These are phyloP conservation scores for Stegodyphus dumicola DNA, from an alignment of 1,140 invertebrate genomes.

Conservation along the genomic window DNA sequence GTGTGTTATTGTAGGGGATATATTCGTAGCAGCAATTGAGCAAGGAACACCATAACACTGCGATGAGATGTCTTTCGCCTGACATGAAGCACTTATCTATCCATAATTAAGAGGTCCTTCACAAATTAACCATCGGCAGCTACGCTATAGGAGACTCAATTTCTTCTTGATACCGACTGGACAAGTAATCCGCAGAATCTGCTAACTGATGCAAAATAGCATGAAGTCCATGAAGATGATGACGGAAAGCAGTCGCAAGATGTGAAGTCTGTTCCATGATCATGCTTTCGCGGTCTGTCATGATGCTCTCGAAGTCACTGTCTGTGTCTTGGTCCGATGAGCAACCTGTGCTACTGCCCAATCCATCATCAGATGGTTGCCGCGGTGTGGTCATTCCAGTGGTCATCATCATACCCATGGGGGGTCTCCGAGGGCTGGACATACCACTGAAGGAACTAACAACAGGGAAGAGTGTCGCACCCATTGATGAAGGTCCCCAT, in stretches of 20 bases:
- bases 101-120: not conserved
- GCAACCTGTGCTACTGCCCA: constrained; percentile 59
- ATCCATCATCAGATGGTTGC: constrained; percentile 60
- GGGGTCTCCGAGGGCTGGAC: constrained; percentile 22
- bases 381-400: constrained; percentile 31
- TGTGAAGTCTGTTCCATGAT: constrained; percentile 67
- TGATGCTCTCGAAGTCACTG: constrained; percentile 60
- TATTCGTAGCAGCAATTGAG: not conserved
- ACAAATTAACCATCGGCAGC: not conserved
- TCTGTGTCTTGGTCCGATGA: constrained; percentile 60
- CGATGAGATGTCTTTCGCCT: not conserved
- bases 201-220: constrained; percentile 83
- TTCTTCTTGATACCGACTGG: constrained; percentile 85
- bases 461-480: constrained; percentile 65
- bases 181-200: constrained; percentile 83
- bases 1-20: not conserved
- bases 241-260: constrained; percentile 75
- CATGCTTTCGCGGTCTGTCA: constrained; percentile 58
- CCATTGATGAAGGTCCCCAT: constrained; percentile 73
- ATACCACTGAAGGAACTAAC: constrained; percentile 30
- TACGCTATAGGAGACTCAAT: constrained; percentile 70
- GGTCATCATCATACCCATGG: constrained; percentile 46
- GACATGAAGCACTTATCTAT: not conserved
- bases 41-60: not conserved
- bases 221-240: constrained; percentile 82